Percentiles rank a stretch among this genome's conserved stretches.
Conservation (phyloP, 1,140 invertebrate genomes). For the Zaprionus kolodkinae region DNA sequence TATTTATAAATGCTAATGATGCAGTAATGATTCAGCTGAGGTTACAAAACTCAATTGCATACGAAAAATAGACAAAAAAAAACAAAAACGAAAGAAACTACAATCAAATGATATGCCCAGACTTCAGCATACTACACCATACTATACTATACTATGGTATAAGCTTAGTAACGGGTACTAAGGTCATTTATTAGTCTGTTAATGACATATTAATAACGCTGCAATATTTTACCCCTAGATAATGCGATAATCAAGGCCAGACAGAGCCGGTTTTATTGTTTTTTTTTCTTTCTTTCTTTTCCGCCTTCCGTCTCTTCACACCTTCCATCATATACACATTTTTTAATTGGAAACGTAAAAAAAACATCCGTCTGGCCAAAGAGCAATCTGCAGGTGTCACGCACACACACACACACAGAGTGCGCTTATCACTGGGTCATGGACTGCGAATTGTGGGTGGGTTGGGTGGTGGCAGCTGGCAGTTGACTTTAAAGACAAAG, state of each 20-base stretch:
- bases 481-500: conserved; percentile 51
- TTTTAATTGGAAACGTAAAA: conserved; percentile 5
- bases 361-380: conserved; percentile 18
- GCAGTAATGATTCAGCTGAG: background rate
- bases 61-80: background rate
- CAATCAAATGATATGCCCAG: background rate
- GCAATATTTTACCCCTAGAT: background rate
- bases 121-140: background rate
- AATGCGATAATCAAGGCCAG: conserved; percentile 1
- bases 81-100: background rate
- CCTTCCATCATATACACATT: no score
- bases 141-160: background rate
- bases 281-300: background rate
- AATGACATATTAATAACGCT: conserved; percentile 7
- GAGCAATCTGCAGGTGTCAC: background rate
- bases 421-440: background rate
- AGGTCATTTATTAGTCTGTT: conserved; percentile 7
- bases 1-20: background rate
- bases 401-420: background rate
- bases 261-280: background rate
- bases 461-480: background rate
- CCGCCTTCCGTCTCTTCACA: background rate
- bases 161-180: background rate
- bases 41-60: conserved; percentile 3
- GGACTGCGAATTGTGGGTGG: conserved; percentile 15